A percentile compares a stretch with the other conserved stretches of the same genome.
Conservation (phyloP, 2,888 invertebrate species). For the Pristionchus mayeri region DNA sequence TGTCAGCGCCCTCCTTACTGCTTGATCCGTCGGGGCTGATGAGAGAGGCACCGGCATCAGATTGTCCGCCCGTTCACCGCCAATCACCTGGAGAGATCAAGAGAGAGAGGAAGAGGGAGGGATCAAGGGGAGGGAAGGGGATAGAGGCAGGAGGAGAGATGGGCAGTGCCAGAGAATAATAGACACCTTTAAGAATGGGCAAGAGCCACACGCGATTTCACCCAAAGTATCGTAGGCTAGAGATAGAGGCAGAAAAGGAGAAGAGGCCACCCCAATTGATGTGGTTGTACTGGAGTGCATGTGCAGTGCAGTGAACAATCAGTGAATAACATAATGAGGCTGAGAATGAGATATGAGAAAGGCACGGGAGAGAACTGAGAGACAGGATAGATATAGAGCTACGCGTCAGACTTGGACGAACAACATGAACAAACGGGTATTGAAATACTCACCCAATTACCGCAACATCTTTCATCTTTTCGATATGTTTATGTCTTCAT, state of each 20-base stretch:
- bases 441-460: slow-evolving; percentile 36
- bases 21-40: slow-evolving; percentile 99
- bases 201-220: slow-evolving; percentile 21
- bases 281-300: slow-evolving; percentile 21
- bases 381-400: not conserved
- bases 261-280: slow-evolving; percentile 1
- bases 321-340: not conserved
- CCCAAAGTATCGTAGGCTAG: not conserved
- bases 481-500: not conserved
- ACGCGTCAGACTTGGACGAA: not conserved
- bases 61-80: slow-evolving; percentile 99
- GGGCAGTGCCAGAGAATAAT: not conserved
- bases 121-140: not conserved
- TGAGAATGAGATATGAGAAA: slow-evolving; percentile 2
- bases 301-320: slow-evolving; percentile 9
- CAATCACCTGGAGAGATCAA: slow-evolving; percentile 92
- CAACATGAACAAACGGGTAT: not conserved
- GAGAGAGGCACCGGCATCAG: slow-evolving; percentile 99
- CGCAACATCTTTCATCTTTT: not conserved
- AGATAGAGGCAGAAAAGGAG: slow-evolving; percentile 26
- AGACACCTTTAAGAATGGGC: not conserved
- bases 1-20: slow-evolving; percentile 86
- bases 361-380: slow-evolving; percentile 4
- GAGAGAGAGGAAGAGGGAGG: slow-evolving; percentile 34
- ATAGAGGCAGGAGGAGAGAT: not conserved